Base-by-base conservation (phyloP, 2,113 vertebrate species). In the Gorsachius goisagi region DNA sequence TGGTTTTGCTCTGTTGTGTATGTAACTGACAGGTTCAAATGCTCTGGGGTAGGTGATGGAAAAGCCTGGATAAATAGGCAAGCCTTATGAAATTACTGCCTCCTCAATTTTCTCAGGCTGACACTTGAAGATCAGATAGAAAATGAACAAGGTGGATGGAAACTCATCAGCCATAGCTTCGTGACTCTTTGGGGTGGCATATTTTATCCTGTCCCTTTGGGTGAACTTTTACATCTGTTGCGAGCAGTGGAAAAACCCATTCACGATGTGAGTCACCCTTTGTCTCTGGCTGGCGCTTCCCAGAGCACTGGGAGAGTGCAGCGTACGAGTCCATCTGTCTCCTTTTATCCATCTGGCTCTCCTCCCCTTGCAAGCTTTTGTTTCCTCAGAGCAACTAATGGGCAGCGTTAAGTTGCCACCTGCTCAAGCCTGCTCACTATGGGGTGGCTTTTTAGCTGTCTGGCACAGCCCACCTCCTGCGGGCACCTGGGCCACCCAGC, bases 341-440 rank as follows among this genome's bases (percentile, higher is more conserved):
- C 80, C 62, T 76, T 92, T 95, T 88, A 88, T 89, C 96, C 94
- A 82, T 95, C 94, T 95, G 96, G 86, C 84, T 76, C 81, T 75
- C 49, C 75, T 90, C 50, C 47, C 55, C 45, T 89, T 53, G 39
- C 39, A 77, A 95, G 91, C 89, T 95, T 97, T 87, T 95, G 81
- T 97, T 95, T 95, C 91, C 67, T 88, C 45, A 12, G 45, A 73
- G 45, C 85, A 88, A 50, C 80, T 95, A 95, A 94, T 64, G 81
- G 89, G 32, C 67, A 90, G 91, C 50, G 78, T 95, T 93, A 96
- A 87, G 26, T 69, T 89, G 59, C 89, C 94, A 95, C 92, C 95
- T 96, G 97, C 91, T 97, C 86, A 33, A 85, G 62, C 71, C 84
- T 89, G 59, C 78, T 84, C 0, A 0, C 7, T 24, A 22, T 22